Evolutionary conservation across 2,888 invertebrate species (phyloP).

Genomic region (Hypomecis atomaria): DNA sequence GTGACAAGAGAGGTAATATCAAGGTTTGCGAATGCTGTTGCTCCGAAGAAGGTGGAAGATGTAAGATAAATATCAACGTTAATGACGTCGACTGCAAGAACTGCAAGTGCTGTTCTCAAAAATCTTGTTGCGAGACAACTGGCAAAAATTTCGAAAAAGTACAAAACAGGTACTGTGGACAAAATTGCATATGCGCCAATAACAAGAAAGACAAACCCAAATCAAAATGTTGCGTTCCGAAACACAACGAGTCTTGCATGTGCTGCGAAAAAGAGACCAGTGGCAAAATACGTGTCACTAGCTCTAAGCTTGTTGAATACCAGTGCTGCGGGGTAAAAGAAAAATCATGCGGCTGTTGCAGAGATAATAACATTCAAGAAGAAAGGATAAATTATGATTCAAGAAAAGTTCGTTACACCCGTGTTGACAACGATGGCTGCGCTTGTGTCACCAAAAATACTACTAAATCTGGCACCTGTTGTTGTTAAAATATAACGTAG

Average conservation of each 20-base stretch:
- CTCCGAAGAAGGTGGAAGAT: constrained; percentile 1
- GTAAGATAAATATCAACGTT: background rate
- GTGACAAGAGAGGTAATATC: constrained; percentile 32
- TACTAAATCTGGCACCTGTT: background rate
- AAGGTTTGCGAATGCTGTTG: constrained; percentile 34
- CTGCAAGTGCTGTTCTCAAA: background rate
- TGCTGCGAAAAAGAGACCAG: background rate
- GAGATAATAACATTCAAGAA: background rate
- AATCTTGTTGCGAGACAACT: background rate
- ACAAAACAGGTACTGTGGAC: background rate
- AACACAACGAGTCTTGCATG: background rate
- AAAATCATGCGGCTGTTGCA: constrained; percentile 1
- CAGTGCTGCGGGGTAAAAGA: background rate
- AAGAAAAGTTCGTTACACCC: background rate
- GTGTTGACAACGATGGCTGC: constrained; percentile 45
- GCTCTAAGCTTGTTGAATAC: background rate
- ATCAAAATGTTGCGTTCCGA: background rate
- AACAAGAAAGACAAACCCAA: background rate
- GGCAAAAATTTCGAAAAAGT: background rate
- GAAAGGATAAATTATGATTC: background rate
- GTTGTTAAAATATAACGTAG: background rate
- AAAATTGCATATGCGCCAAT: background rate
- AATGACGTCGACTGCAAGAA: constrained; percentile 20
- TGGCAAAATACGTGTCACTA: background rate
- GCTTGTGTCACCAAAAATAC: constrained; percentile 42